Evolutionary conservation across 30 jellyfish, hydroid and myxozoan species (phyloP), one percentile per base, ranked within the genome.

Genomic region (Turritopsis rubra): DNA sequence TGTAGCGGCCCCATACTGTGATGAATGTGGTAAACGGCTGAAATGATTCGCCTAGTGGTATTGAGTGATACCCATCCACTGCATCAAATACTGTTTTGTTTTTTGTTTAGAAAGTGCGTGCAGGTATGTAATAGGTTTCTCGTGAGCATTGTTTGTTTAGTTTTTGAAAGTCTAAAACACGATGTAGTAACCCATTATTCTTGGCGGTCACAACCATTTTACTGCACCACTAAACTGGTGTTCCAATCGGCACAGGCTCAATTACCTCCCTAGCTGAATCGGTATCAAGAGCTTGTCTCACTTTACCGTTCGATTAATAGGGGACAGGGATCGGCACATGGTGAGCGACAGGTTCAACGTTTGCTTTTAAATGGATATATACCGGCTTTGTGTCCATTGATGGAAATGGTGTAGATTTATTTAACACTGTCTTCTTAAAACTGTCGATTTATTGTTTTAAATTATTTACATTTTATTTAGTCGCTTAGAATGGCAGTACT

Each of bases 171-270:
- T 41, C 60, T 3, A 41, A 5, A 18, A 85, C 81, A 25, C 83
- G 72, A 29, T 89, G 88, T 7, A 89, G 92, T 18, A 18, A 3
- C 9, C 92, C 89, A 66, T 85, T 54, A 16, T 85, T 76, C 41
- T 85, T 85, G 16, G 92, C 88, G n/a, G 65, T 27, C 18, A 85
- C 88, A 19, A 85, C 84, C 89, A 85, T 85, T 74, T 74, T 74
- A 23, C 41, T 18, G 60, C 87, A 80, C 87, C 87, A 80, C 16
- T 28, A 65, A 20, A 21, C 74, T 4, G 87, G 84, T 8, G 83
- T 53, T 20, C 66, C 85, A 21, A 28, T 52, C 9, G 87, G 87
- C 16, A 53, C 84, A 4, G 87, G 84, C 65, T 80, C 83, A 24
- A 80, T 80, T 8, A 80, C 53, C 28, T 54, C 87, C 18, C 73